Conservation (phyloP, 2,113 vertebrate species). For the Symphodus melops region DNA sequence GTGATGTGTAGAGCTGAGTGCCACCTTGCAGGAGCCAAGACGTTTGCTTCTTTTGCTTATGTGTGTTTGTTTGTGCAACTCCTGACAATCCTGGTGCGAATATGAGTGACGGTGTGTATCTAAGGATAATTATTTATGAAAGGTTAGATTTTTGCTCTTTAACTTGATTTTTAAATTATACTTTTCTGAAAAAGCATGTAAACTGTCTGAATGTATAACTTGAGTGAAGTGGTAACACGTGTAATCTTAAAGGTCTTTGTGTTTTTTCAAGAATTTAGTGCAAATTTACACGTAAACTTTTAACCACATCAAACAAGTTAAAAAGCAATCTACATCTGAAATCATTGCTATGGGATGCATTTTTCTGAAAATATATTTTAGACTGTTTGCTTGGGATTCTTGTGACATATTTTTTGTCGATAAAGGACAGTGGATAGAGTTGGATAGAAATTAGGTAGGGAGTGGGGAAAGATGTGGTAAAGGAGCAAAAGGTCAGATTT, state of each 20-base stretch:
- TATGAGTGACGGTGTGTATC: slow-evolving; percentile 3
- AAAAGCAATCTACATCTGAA: too few species aligned
- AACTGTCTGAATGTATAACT: not conserved
- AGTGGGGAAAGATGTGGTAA: too few species aligned
- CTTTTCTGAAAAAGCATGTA: too few species aligned
- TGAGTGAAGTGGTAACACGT: not conserved
- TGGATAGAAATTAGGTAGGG: too few species aligned
- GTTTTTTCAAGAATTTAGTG: not conserved
- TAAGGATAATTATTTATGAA: slow-evolving; percentile 42
- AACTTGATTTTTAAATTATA: too few species aligned
- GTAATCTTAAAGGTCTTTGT: not conserved
- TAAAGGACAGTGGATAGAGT: too few species aligned
- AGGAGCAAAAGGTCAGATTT: too few species aligned
- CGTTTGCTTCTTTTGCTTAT: slow-evolving; percentile 62
- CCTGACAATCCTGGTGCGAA: slow-evolving; percentile 42
- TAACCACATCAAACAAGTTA: not conserved
- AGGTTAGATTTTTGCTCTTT: not conserved
- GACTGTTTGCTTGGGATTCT: too few species aligned
- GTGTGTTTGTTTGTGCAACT: slow-evolving; percentile 48
- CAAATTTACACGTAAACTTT: not conserved
- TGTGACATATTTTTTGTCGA: too few species aligned
- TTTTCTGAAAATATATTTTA: too few species aligned
- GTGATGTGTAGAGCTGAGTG: slow-evolving; percentile 68
- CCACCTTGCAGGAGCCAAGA: slow-evolving; percentile 50
- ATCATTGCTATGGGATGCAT: too few species aligned